phyloP scores from a whole-genome alignment of 2,888 invertebrate species.

The Acleris holmiana region DNA sequence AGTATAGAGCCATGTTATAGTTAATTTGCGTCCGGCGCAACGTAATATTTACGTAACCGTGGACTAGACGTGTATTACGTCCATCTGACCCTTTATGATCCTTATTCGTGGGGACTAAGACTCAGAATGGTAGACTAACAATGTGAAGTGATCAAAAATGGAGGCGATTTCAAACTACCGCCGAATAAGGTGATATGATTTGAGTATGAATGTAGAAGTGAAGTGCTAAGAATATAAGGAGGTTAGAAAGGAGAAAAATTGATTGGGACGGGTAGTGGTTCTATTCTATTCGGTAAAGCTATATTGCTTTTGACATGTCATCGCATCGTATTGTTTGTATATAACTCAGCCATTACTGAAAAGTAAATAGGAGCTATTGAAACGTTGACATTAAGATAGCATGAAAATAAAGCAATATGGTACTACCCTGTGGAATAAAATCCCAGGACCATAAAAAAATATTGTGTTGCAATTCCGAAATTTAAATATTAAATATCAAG shows the following conservation, averaged over 20 bases:
- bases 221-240: neutral
- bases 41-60: constrained; percentile 75
- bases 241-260: neutral
- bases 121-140: constrained; percentile 3
- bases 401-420: too few species aligned
- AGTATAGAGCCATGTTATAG: constrained; percentile 18
- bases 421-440: too few species aligned
- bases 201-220: neutral
- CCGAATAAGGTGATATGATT: constrained; percentile 3
- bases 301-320: too few species aligned
- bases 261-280: too few species aligned
- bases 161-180: neutral
- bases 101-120: constrained; percentile 1
- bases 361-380: too few species aligned
- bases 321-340: too few species aligned
- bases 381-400: too few species aligned
- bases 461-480: too few species aligned
- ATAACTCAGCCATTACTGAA: too few species aligned
- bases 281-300: too few species aligned
- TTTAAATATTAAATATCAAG: too few species aligned
- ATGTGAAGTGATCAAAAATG: constrained; percentile 20
- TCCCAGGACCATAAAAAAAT: too few species aligned
- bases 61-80: constrained; percentile 52
- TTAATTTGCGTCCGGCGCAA: constrained; percentile 43
- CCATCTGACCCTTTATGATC: neutral